Evolutionary conservation across 2,797 vertebrate genomes (phyloP).

Genomic region (Pseudochromis fuscus): DNA sequence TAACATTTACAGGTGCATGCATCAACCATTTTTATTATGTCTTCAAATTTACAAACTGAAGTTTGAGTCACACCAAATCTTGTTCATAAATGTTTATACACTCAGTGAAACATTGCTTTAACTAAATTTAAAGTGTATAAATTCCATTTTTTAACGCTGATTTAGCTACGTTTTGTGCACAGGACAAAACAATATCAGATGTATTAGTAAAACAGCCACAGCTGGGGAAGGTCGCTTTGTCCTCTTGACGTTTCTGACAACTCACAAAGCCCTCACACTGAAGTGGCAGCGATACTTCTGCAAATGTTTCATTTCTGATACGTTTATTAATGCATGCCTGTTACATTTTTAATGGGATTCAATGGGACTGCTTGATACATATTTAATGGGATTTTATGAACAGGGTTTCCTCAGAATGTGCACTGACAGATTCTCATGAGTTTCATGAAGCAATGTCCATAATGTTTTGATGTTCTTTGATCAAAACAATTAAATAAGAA

Average conservation of each 20-base stretch:
- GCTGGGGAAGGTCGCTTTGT: conserved; percentile 30
- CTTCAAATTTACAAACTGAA: conserved; percentile 26
- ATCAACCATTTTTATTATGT: conserved; percentile 29
- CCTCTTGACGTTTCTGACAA: conserved; percentile 43
- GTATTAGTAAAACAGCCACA: conserved; percentile 35
- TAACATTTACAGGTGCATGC: conserved; percentile 57
- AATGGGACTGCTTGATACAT: conserved; percentile 67
- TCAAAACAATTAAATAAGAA: conserved; percentile 65
- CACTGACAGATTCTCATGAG: conserved; percentile 43
- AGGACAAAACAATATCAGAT: conserved; percentile 44
- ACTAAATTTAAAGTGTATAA: conserved; percentile 41
- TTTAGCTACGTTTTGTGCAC: conserved; percentile 42
- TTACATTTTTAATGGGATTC: conserved; percentile 74
- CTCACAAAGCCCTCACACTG: conserved; percentile 50
- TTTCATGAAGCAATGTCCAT: conserved; percentile 42
- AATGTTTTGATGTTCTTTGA: conserved; percentile 47
- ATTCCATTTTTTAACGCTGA: conserved; percentile 8
- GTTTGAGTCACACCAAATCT: conserved; percentile 21
- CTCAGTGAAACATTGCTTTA: conserved; percentile 69
- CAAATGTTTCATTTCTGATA: conserved; percentile 68
- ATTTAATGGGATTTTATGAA: conserved; percentile 67
- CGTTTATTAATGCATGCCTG: conserved; percentile 74
- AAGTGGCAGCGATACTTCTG: conserved; percentile 56
- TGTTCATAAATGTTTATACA: conserved; percentile 37
- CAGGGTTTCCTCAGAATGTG: conserved; percentile 46